Percentiles rank a stretch among this genome's conserved stretches.
Evolutionary conservation across 2,888 invertebrate genomes (phyloP).

Genomic region (Calameuta filiformis): DNA sequence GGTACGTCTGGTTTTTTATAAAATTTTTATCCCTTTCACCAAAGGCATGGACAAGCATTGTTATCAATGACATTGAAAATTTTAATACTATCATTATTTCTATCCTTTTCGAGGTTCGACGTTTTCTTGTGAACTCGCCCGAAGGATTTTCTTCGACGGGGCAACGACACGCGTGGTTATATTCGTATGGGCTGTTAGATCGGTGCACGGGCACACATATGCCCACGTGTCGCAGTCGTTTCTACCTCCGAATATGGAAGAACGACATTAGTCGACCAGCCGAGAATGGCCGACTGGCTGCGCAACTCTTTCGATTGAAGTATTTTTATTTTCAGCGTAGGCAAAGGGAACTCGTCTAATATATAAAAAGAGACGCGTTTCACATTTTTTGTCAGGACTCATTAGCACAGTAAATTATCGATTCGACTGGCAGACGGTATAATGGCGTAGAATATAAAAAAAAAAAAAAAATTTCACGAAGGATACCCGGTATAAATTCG

Average conservation of each 20-base stretch:
- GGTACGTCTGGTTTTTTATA: neutral
- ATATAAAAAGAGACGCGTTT: neutral
- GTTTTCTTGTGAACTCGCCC: conserved; percentile 1
- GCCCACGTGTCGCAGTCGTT: conserved; percentile 37
- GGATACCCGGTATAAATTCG: neutral
- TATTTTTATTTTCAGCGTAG: conserved; percentile 41
- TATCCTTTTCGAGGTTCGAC: neutral
- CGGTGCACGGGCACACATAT: conserved; percentile 64
- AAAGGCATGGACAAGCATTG: neutral
- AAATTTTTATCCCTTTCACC: neutral
- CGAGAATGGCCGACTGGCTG: conserved; percentile 25
- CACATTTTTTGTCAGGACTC: neutral
- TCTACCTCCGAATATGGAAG: conserved; percentile 39
- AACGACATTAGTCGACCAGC: conserved; percentile 28
- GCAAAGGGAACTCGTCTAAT: conserved; percentile 3
- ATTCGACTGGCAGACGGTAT: neutral
- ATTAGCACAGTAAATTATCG: neutral
- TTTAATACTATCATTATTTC: neutral
- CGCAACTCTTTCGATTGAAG: conserved; percentile 47
- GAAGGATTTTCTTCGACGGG: conserved; percentile 31
- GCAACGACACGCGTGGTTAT: conserved; percentile 62
- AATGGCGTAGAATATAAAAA: neutral
- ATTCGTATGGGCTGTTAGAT: conserved; percentile 56
- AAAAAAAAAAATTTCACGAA: neutral
- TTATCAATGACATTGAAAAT: neutral